Percentiles rank a stretch among this genome's conserved stretches.
Conservation (phyloP, 2,888 invertebrate species). For the Hanleya hanleyi region DNA sequence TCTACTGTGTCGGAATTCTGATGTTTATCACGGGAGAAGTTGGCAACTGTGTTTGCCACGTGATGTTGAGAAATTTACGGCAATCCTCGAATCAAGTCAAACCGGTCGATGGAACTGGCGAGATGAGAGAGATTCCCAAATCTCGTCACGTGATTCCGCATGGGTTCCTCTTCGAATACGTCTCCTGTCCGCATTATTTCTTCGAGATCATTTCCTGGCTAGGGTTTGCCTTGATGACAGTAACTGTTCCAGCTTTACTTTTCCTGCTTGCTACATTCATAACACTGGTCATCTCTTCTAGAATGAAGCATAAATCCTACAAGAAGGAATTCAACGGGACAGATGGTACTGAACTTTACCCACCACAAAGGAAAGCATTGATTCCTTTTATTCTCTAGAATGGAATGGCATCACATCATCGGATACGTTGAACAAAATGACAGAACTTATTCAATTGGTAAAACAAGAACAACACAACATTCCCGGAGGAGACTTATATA, state of each 20-base stretch:
- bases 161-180: not conserved
- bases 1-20: not conserved
- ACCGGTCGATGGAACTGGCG: not conserved
- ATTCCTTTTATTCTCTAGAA: not conserved
- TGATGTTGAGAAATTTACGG: not conserved
- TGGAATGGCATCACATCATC: too few species aligned
- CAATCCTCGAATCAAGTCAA: not conserved
- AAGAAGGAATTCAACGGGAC: not conserved
- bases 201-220: not conserved
- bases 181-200: constrained; percentile 4
- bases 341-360: not conserved
- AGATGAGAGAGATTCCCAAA: not conserved
- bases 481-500: too few species aligned
- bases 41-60: constrained; percentile 1
- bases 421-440: too few species aligned
- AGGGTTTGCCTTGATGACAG: not conserved
- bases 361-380: not conserved
- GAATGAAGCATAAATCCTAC: not conserved
- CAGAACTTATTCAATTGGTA: too few species aligned
- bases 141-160: not conserved
- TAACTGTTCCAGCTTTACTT: not conserved
- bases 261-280: not conserved
- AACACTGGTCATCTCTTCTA: not conserved
- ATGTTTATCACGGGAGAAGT: not conserved
- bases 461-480: too few species aligned